Conservation (phyloP, 2,888 invertebrate genomes). For the Gastracanthus pulcherrimus region DNA sequence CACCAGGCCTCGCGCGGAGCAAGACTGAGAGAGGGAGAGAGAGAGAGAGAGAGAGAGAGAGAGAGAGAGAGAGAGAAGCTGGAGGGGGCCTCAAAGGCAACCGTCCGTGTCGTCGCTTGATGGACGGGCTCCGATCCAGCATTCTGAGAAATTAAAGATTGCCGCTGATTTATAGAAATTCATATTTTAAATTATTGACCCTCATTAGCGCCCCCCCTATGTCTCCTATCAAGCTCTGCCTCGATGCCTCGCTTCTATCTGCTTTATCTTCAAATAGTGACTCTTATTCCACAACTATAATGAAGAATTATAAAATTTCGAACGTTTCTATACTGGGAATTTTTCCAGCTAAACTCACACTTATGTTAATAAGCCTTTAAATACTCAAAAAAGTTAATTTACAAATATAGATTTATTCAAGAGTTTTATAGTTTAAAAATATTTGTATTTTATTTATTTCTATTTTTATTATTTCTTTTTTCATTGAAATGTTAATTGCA, state of each 20-base stretch:
- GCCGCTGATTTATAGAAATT: slow-evolving; percentile 77
- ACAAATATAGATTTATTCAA: not conserved
- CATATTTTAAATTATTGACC: slow-evolving; percentile 77
- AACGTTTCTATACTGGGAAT: slow-evolving; percentile 18
- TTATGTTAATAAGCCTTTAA: not conserved
- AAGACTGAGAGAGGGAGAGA: slow-evolving; percentile 28
- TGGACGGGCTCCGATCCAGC: slow-evolving; percentile 75
- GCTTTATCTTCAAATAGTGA: slow-evolving; percentile 11
- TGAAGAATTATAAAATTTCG: slow-evolving; percentile 15
- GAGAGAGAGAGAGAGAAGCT: slow-evolving; percentile 26
- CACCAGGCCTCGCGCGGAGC: slow-evolving; percentile 17
- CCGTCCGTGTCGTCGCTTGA: slow-evolving; percentile 67
- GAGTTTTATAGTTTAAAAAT: not conserved
- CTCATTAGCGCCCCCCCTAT: slow-evolving; percentile 72
- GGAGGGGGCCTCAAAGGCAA: slow-evolving; percentile 41
- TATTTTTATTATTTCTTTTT: too few species aligned
- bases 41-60: slow-evolving; percentile 28
- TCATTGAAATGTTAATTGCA: slow-evolving; percentile 31
- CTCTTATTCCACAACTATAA: slow-evolving; percentile 7
- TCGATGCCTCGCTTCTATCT: not conserved
- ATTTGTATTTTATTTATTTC: not conserved
- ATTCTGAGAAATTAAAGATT: slow-evolving; percentile 78
- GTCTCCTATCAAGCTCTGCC: slow-evolving; percentile 24
- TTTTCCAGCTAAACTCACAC: not conserved
- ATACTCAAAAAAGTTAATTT: not conserved